A percentile compares a stretch with the other conserved stretches of the same genome.
Evolutionary conservation across 2,113 vertebrate species (phyloP).

Genomic region (Dendropsophus ebraccatus): DNA sequence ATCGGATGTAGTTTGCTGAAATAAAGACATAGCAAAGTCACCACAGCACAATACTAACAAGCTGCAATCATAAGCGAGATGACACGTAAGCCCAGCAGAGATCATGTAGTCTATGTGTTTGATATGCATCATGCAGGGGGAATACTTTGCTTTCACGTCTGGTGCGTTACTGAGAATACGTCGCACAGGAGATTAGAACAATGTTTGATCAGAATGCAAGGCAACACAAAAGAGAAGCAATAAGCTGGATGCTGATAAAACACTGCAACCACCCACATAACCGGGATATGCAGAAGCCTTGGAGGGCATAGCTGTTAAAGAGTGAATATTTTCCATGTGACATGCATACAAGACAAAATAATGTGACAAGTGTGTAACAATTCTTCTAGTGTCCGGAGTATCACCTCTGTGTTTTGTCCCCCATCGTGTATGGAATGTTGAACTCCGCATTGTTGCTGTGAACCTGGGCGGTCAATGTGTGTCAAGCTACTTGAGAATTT

Average conservation of each 20-base stretch:
- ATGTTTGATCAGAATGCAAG: neutral
- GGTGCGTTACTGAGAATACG: neutral
- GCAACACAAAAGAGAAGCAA: neutral
- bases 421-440: slow-evolving; percentile 69
- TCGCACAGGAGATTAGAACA: neutral
- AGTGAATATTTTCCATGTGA: neutral
- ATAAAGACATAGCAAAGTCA: neutral
- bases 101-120: neutral
- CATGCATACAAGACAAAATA: neutral
- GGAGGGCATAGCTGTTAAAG: neutral
- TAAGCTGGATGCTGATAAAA: neutral
- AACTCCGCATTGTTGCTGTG: slow-evolving; percentile 74
- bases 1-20: slow-evolving; percentile 14
- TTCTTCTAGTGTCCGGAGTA: neutral
- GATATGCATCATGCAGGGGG: neutral
- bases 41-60: neutral
- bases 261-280: no score
- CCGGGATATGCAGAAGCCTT: neutral
- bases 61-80: neutral
- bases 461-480: slow-evolving; percentile 78
- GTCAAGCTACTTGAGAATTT: slow-evolving; percentile 73
- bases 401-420: slow-evolving; percentile 36
- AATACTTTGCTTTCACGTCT: neutral
- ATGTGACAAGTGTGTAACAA: neutral
- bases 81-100: neutral